Base-by-base conservation (phyloP, 2,888 invertebrate genomes). In the Chaetogeoica ovagalla region DNA sequence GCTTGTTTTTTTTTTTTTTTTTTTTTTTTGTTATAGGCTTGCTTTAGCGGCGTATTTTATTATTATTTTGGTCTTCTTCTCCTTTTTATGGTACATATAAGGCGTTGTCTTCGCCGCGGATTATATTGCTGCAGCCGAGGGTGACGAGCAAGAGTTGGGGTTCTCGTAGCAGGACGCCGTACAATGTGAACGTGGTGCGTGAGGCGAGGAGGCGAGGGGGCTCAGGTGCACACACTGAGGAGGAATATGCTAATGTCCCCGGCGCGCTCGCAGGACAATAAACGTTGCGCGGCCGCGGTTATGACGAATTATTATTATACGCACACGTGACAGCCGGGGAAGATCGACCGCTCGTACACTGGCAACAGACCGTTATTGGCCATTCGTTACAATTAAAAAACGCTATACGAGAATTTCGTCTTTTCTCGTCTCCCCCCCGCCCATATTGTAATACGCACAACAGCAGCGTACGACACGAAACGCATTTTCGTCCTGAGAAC, bases 311-410 rank as follows among this genome's bases (percentile, higher is more conserved):
- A 69, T 48, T n/a, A n/a, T n/a, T n/a, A n/a, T n/a, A n/a, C n/a
- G 48, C 48, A 11, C 48, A 48, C 21, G 15, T 19, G n/a, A n/a
- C n/a, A n/a, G n/a, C 52, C 15, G 48, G 37, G 74, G 52, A 74
- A 63, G 63, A 63, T 59, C 59, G 30, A 30, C 69, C 62, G 7
- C 17, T 1, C 15, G 48, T 48, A 48, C 4, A 30, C 30, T 39
- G 4, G 8, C 15, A 48, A 13, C 23, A 79, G 77, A 79, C 77
- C 77, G 77, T 79, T 79, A 79, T 79, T 79, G 77, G 77, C 77
- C 77, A 79, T 79, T 79, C 77, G 77, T 62, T 79, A 79, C 77
- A 79, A 79, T 79, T 79, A 79, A 79, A 79, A 79, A 79, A 79
- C 70, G 77, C 70, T 79, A 48, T 48, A 69, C 37, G 69, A 59